Base-by-base conservation (phyloP, 2,113 vertebrate species). In the Passer domesticus region DNA sequence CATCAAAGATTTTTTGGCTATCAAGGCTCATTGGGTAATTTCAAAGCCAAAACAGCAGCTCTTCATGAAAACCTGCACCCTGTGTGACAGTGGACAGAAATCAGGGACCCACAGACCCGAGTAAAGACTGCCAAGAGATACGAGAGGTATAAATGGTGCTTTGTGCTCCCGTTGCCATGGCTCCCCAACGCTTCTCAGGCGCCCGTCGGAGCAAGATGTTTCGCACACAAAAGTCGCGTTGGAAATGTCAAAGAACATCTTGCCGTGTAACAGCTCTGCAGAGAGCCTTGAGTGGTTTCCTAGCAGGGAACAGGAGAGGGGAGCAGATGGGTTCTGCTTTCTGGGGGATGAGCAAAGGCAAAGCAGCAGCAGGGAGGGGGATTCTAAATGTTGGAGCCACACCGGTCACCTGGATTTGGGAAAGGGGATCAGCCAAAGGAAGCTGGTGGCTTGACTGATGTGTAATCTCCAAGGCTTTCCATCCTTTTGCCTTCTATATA, bases 201-300 rank as follows among this genome's bases (percentile, higher is more conserved):
- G 7, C 88, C 78, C 23, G 3, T 55, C 22, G 31, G 92, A 96
- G 96, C 46, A 72, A 96, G 96, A 87, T 93, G 86, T 96, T 97
- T 96, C 90, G 70, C 53, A 87, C 89, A 94, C 97, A 96, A 85
- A 97, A 96, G 94, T 87, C 94, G 83, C 47, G 30, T 93, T 94
- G 96, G 69, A 98, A 98, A 98, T 97, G 98, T 97, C 97, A 98
- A 67, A 89, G 95, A 97, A 96, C 94, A 97, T 97, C 93, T 95
- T 90, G 94, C 83, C 24, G 11, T 68, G 83, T 85, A 79, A 72
- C 83, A 44, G 90, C 94, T 94, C 83, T 24, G n/a, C 11, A 7
- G 92, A 89, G 88, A 91, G 92, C 78, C 78, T 79, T 2, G 3
- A 88, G 86, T 76, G 3, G 17, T n/a, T 85, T 64, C 69, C 72